Base-by-base conservation (phyloP, 2,888 invertebrate species). In the Nymphalis c-album region DNA sequence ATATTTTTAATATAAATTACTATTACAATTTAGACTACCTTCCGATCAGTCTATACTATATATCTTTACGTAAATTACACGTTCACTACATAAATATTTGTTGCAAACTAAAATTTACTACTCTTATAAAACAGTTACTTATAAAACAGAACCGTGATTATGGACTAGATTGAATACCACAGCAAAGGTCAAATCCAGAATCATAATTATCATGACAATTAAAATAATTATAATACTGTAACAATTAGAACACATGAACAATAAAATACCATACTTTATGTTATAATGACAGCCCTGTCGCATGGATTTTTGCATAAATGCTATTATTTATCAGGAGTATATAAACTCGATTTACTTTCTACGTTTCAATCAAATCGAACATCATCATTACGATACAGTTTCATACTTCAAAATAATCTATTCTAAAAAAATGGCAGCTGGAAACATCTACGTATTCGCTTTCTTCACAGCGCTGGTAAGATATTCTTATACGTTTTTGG, bases 301-400 rank as follows among this genome's bases (percentile, higher is more conserved):
- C 40, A 18, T 13, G 2, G 5, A 26, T 63, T 68, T 68, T 71
- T 63, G 35, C 68, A 71, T 71, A 69, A 63, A 55, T 51, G 20
- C 6, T 73, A 74, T 78, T 76, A 64, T 76, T 45, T 59, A 50
- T 57, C 31, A 64, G 22, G 20, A 17, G 60, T 78, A 80, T 78
- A 77, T 78, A 79, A 76, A 67, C 67, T 58, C 47, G 40, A 35
- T 18, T 57, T 20, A 57, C 18, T 63, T 61, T 58, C 26, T 47
- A 53, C n/a, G 22, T 40, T 18, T 50, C 40, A 51, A 67, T n/a
- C 61, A 70, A 16, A 48, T 67, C 67, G 55, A 62, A 67, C 22
- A 53, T 57, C 60, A 60, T 47, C 18, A 46, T 18, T 48, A 59
- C 51, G 51, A 50, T 62, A 13, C 47, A 60, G 3, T 31, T 26